phyloP scores from a whole-genome alignment of 2,888 invertebrate species.

The Operophtera brumata region DNA sequence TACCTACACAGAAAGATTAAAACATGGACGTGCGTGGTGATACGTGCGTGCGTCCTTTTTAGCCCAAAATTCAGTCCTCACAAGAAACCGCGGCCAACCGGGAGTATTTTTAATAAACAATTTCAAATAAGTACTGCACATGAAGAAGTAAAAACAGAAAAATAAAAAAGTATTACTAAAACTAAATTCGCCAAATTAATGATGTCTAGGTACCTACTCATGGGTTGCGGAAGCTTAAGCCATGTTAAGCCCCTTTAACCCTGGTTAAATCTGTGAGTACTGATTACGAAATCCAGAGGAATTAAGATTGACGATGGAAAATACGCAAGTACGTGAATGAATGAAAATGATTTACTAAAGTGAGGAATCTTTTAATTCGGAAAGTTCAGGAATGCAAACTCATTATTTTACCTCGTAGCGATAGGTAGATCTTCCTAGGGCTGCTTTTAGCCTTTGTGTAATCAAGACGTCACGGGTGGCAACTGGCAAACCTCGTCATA shows the following conservation, averaged over 20 bases:
- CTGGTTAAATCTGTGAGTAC: conserved; percentile 29
- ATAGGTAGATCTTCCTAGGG: no score
- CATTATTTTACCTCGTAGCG: no score
- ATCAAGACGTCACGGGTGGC: no score
- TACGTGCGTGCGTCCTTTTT: neutral
- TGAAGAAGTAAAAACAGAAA: neutral
- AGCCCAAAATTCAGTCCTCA: no score
- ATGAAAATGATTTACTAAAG: conserved; percentile 11
- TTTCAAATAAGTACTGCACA: no score
- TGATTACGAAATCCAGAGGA: conserved; percentile 29
- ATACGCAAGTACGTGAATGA: conserved; percentile 11
- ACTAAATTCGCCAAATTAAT: conserved; percentile 5
- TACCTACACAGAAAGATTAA: no score
- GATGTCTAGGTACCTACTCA: conserved; percentile 18
- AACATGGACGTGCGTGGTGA: neutral
- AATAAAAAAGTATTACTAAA: neutral
- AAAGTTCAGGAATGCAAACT: no score
- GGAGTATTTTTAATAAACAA: no score
- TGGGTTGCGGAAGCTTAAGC: conserved; percentile 21
- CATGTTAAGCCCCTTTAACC: conserved; percentile 26
- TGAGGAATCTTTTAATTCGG: no score
- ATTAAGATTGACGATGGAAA: conserved; percentile 27
- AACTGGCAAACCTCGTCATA: no score
- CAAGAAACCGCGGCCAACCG: no score
- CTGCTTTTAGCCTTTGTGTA: no score